Percentiles rank a stretch among this genome's conserved stretches.
These are phyloP conservation scores for Acyrthosiphon pisum DNA, from an alignment of 1,140 invertebrate species.

Conservation along the genomic window DNA sequence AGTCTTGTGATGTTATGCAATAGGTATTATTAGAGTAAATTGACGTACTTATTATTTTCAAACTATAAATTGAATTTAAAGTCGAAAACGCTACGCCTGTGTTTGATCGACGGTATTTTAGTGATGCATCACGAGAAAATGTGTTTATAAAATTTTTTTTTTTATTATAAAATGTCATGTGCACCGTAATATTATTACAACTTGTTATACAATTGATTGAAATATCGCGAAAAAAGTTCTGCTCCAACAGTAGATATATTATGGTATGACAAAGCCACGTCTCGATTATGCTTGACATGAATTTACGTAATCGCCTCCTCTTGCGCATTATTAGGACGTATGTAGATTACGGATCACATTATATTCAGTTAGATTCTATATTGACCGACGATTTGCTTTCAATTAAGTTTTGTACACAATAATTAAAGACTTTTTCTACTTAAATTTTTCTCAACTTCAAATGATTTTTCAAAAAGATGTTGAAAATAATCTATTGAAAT, in stretches of 20 bases:
- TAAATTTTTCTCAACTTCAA: too few relatives aligned
- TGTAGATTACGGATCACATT: background rate
- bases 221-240: background rate
- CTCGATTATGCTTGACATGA: background rate
- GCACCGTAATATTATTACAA: background rate
- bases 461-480: too few relatives aligned
- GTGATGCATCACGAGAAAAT: background rate
- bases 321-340: too few relatives aligned
- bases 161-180: too few relatives aligned
- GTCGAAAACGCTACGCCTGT: background rate
- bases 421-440: background rate
- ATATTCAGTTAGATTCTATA: background rate
- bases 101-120: background rate
- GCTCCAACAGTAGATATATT: background rate
- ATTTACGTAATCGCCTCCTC: background rate
- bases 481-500: background rate
- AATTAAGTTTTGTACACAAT: background rate
- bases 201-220: background rate
- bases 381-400: background rate
- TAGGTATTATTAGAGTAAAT: background rate
- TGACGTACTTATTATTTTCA: background rate
- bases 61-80: background rate
- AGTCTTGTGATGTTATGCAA: background rate
- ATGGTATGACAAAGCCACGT: background rate
- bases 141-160: background rate